Conservation (phyloP, 1,140 invertebrate species). For the Gyrodactylus bullatarudis region DNA sequence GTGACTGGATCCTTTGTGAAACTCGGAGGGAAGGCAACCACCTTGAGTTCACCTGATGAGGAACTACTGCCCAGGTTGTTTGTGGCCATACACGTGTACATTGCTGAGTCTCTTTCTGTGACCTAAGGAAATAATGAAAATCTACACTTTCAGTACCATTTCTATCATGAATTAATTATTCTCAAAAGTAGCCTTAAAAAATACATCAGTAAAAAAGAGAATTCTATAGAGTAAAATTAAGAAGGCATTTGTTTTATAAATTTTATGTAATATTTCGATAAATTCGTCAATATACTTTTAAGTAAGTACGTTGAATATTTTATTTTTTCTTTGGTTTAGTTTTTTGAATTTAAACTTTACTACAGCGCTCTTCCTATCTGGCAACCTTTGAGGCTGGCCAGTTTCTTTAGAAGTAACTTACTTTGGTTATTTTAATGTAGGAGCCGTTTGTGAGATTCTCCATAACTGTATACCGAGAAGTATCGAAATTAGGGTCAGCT, state of each 20-base stretch:
- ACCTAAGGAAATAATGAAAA: conserved; percentile 23
- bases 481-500: conserved; percentile 6
- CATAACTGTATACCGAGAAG: conserved; percentile 16
- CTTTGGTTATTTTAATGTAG: background rate
- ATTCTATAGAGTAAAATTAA: too few relatives aligned
- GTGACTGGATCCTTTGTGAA: conserved; percentile 55
- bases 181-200: too few relatives aligned
- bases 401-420: background rate
- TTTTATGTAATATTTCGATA: too few relatives aligned
- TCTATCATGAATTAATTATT: background rate
- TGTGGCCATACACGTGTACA: conserved; percentile 64
- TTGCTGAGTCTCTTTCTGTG: conserved; percentile 45
- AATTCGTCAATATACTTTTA: too few relatives aligned
- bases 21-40: conserved; percentile 42
- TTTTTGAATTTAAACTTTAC: too few relatives aligned
- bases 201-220: too few relatives aligned
- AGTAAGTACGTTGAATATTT: too few relatives aligned
- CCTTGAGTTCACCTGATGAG: conserved; percentile 52
- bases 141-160: background rate
- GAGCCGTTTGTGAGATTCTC: background rate
- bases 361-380: too few relatives aligned
- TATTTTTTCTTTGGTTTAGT: too few relatives aligned
- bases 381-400: too few relatives aligned
- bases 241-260: too few relatives aligned
- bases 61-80: conserved; percentile 53